Evolutionary conservation across 2,888 invertebrate genomes (phyloP).

Genomic region (Cosmia pyralina): DNA sequence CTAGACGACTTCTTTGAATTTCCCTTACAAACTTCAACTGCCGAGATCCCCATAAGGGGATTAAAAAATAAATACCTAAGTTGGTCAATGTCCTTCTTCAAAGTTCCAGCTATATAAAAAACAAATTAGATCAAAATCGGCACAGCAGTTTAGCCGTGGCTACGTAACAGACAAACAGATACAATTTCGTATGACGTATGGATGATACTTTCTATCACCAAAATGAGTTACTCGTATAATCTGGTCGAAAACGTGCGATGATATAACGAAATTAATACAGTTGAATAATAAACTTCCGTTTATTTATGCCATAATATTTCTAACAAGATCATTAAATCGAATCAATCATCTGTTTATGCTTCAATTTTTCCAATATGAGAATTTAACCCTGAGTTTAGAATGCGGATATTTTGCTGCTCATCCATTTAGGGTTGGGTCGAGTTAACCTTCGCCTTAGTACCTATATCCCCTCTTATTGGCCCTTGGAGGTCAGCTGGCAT

Average conservation of each 20-base stretch:
- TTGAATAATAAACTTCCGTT: conserved; percentile 2
- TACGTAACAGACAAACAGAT: background rate
- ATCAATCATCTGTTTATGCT: background rate
- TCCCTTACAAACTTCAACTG: background rate
- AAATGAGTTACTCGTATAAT: background rate
- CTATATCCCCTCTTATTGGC: background rate
- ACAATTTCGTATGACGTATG: background rate
- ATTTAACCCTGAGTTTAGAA: conserved; percentile 31
- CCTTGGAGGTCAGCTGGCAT: background rate
- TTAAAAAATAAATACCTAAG: background rate
- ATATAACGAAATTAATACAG: background rate
- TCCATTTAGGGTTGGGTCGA: background rate
- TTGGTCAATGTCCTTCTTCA: background rate
- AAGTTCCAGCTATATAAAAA: too few relatives aligned
- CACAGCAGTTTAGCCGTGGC: background rate
- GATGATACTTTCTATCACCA: background rate
- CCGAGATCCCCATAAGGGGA: background rate
- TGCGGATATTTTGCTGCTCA: conserved; percentile 34
- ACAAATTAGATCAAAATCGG: background rate
- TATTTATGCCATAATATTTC: background rate
- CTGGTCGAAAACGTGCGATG: background rate
- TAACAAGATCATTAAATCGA: conserved; percentile 1
- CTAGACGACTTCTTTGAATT: too few relatives aligned
- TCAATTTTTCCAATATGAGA: background rate
- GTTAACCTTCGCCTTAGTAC: conserved; percentile 2